Base-by-base conservation (phyloP, 2,888 invertebrate species). In the Liposcelis brunnea region DNA sequence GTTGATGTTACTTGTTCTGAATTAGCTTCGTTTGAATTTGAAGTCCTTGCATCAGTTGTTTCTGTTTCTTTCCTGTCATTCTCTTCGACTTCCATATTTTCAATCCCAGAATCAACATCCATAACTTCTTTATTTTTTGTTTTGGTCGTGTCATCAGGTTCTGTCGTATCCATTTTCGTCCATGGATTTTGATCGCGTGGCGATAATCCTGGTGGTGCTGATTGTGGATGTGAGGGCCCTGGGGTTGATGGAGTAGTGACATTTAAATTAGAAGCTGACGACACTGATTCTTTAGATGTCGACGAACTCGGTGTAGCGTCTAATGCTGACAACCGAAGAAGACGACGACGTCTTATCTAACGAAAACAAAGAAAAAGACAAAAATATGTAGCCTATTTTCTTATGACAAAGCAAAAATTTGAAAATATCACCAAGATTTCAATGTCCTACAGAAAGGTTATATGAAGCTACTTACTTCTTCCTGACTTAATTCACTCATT, bases 401-500 rank as follows among this genome's bases (percentile, higher is more conserved):
- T 42, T 38, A 42, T 31, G 19, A 18, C 11, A 43, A 37, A 43
- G 59, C 59, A 59, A 63, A 62, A 63, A 19, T 16, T 34, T 31
- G 43, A 47, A 45, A 35, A 45, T 45, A 34, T 19, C 34, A 32
- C 46, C 43, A 48, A 19, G 44, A 33, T 34, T 42, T 42, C n/a
- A n/a, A n/a, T n/a, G n/a, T n/a, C n/a, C n/a, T n/a, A 37, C 12
- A 40, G 34, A 46, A 31, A 38, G 46, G 49, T 60, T 60, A 63
- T 61, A 61, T 62, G 62, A 61, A 59, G 61, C 59, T 56, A 69
- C 77, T 75, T 68, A 83, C 87, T 80, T 87, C 87, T 67, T 87
- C 87, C 64, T 82, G 84, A 61, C 79, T 82, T 56, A 87, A 69
- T 72, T 87, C 86, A 68, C 82, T 82, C 83, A 84, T 84, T 50